Evolutionary conservation across 2,113 vertebrate genomes (phyloP).

Genomic region (Eleginops maclovinus): DNA sequence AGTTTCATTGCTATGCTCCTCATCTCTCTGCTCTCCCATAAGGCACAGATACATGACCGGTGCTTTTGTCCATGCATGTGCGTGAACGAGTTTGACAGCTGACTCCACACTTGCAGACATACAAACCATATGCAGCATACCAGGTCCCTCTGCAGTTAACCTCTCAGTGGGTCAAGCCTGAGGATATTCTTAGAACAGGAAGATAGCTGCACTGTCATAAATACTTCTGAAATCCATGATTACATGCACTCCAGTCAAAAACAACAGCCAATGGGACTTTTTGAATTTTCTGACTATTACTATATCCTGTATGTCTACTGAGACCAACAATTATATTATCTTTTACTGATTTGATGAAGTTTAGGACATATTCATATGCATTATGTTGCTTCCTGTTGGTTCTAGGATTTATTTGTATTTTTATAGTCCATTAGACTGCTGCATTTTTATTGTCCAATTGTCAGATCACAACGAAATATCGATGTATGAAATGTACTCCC

Average conservation of each 20-base stretch:
- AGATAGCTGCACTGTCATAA: constrained; percentile 39
- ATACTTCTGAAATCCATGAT: constrained; percentile 36
- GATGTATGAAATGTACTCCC: neutral
- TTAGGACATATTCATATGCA: neutral
- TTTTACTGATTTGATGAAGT: neutral
- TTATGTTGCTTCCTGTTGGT: neutral
- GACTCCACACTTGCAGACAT: neutral
- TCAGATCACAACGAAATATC: neutral
- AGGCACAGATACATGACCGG: neutral
- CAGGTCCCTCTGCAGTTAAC: constrained; percentile 16
- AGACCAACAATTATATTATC: too few species aligned
- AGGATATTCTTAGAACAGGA: constrained; percentile 57
- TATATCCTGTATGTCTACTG: neutral
- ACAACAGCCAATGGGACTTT: neutral
- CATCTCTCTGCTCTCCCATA: neutral
- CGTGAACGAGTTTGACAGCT: constrained; percentile 5
- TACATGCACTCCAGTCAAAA: neutral
- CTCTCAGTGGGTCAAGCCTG: constrained; percentile 39
- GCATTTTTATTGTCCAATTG: neutral
- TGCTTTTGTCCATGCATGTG: neutral
- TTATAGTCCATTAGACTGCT: neutral
- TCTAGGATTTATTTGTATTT: neutral
- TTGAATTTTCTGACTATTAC: neutral
- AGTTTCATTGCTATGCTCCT: neutral
- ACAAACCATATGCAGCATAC: constrained; percentile 4